These are phyloP conservation scores for Passerina amoena DNA, from an alignment of 2,113 vertebrate species.

Conservation along the genomic window DNA sequence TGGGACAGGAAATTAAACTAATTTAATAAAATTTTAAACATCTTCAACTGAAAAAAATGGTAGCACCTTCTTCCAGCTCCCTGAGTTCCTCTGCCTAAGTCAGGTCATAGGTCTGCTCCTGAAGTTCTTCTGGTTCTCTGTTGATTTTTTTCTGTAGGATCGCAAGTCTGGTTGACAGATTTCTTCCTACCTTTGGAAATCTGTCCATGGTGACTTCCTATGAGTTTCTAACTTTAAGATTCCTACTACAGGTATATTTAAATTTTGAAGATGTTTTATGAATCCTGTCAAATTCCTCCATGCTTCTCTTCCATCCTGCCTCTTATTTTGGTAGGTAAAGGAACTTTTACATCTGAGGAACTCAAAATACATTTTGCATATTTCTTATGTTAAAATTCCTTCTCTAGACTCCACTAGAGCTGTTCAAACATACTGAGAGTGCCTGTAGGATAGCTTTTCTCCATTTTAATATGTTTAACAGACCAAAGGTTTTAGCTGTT, in stretches of 20 bases:
- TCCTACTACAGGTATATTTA: not conserved
- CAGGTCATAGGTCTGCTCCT: not conserved
- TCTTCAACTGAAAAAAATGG: not conserved
- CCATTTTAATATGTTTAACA: conserved; percentile 15
- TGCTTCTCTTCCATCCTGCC: not conserved
- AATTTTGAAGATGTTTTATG: not conserved
- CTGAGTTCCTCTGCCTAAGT: not conserved
- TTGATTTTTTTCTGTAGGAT: not conserved
- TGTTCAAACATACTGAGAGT: not conserved
- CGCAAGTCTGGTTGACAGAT: not conserved
- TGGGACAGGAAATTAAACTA: not conserved
- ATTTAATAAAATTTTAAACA: not conserved
- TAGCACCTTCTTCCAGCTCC: not conserved
- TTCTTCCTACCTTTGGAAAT: not conserved
- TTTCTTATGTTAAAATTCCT: not conserved
- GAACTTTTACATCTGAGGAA: not conserved
- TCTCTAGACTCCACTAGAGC: not conserved
- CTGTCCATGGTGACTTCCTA: not conserved
- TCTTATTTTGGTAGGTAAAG: not conserved
- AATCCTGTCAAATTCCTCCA: not conserved
- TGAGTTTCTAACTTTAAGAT: not conserved
- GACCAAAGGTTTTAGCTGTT: not conserved
- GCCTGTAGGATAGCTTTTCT: not conserved
- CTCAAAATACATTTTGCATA: not conserved
- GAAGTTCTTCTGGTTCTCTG: not conserved